A percentile compares a stretch with the other conserved stretches of the same genome.
Evolutionary conservation across 92 coral and sea anemone species (phyloP).

Genomic region (Phenganax stokvisi): DNA sequence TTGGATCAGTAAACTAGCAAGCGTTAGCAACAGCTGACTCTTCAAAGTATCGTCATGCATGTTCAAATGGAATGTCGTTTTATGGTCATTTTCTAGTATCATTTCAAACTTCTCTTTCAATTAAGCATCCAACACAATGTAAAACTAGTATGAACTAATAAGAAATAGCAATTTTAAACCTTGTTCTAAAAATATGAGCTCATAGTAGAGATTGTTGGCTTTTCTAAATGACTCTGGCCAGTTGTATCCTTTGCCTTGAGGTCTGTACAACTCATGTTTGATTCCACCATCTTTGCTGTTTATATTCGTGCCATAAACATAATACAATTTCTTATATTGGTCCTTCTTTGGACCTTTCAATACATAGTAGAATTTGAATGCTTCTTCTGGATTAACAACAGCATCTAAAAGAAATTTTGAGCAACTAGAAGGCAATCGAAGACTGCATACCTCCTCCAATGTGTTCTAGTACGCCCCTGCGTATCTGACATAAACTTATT

Average conservation of each 20-base stretch:
- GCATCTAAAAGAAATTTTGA: conserved; percentile 60
- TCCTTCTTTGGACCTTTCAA: conserved; percentile 95
- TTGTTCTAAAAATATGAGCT: conserved; percentile 78
- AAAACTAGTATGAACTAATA: not conserved
- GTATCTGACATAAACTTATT: too few relatives aligned
- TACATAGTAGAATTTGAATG: conserved; percentile 87
- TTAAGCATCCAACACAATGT: not conserved
- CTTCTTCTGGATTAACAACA: conserved; percentile 77
- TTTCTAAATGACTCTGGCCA: conserved; percentile 99
- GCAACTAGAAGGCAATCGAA: not conserved
- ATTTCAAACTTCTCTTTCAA: not conserved
- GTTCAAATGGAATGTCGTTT: not conserved
- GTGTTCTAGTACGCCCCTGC: not conserved
- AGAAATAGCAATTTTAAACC: conserved; percentile 38
- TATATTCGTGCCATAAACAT: conserved; percentile 81
- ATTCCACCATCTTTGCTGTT: conserved; percentile 84
- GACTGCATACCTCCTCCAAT: not conserved
- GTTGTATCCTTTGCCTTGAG: conserved; percentile 87
- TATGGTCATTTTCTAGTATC: not conserved
- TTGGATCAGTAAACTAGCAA: too few relatives aligned
- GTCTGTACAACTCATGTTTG: conserved; percentile 78
- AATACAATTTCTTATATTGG: conserved; percentile 64
- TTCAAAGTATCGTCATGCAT: too few relatives aligned
- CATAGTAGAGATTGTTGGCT: conserved; percentile 90
- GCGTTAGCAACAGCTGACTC: too few relatives aligned